A percentile compares a stretch with the other conserved stretches of the same genome.
Conservation (phyloP, 1,140 invertebrate species). For the Orchestia grillus region DNA sequence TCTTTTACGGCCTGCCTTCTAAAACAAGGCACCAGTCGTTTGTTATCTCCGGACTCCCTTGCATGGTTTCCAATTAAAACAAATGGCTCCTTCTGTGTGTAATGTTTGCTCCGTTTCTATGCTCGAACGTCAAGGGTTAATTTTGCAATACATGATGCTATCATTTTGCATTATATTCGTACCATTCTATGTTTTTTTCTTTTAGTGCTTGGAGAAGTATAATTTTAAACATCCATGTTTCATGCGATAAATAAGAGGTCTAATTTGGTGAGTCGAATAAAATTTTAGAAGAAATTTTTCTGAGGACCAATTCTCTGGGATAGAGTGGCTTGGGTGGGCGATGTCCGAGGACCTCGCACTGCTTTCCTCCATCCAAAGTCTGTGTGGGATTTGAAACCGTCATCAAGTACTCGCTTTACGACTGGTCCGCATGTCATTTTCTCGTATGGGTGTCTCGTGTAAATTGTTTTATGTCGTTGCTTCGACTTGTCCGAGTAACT, state of each 20-base stretch:
- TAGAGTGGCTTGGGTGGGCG: neutral
- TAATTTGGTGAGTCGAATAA: neutral
- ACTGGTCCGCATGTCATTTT: conserved; percentile 28
- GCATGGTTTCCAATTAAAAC: conserved; percentile 40
- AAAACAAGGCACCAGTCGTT: neutral
- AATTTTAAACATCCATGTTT: neutral
- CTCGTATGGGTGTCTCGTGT: conserved; percentile 17
- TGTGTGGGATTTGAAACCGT: neutral
- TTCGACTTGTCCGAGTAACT: conserved; percentile 10
- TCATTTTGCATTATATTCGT: neutral
- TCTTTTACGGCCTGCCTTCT: conserved; percentile 34
- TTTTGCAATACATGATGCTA: neutral
- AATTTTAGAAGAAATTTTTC: neutral
- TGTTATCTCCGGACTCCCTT: conserved; percentile 14
- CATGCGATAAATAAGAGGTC: neutral
- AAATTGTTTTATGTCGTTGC: conserved; percentile 17
- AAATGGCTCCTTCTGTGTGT: conserved; percentile 16
- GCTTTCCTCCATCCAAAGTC: neutral
- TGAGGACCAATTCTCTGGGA: neutral
- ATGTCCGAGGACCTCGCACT: neutral
- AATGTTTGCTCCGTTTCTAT: conserved; percentile 4
- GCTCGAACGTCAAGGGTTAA: neutral
- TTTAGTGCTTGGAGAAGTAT: neutral
- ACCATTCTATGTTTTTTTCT: neutral
- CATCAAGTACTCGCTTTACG: conserved; percentile 22